A percentile compares a stretch with the other conserved stretches of the same genome.
These are phyloP conservation scores for Drosophila hamatofila DNA, from an alignment of 2,888 invertebrate genomes.

Conservation along the genomic window DNA sequence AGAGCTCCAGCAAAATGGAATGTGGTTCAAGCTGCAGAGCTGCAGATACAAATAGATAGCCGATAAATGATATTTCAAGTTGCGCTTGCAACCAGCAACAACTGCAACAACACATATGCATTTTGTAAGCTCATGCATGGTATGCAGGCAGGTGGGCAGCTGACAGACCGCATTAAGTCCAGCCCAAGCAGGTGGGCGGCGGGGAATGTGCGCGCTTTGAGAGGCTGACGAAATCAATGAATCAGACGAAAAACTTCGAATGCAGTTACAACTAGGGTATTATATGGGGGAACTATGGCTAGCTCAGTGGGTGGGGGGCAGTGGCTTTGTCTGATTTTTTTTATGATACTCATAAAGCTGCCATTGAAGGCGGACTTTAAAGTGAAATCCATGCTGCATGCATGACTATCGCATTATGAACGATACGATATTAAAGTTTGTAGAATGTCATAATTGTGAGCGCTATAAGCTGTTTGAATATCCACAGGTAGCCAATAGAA, in stretches of 20 bases:
- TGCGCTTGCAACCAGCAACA: conserved; percentile 2
- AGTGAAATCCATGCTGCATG: conserved; percentile 20
- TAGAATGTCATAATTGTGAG: not conserved
- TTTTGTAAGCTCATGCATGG: conserved; percentile 43
- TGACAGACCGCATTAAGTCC: conserved; percentile 10
- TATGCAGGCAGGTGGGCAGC: conserved; percentile 25
- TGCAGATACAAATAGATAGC: conserved; percentile 45
- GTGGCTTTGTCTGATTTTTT: conserved; percentile 20
- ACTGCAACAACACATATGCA: conserved; percentile 3
- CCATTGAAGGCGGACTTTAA: conserved; percentile 2
- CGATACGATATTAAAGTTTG: conserved; percentile 2
- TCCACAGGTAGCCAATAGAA: too few species aligned
- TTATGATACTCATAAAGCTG: conserved; percentile 2
- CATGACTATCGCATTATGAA: conserved; percentile 17
- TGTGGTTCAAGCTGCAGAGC: conserved; percentile 36
- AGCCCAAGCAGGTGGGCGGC: conserved; percentile 11
- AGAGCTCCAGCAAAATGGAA: conserved; percentile 42
- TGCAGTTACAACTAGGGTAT: conserved; percentile 23
- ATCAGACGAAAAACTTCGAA: conserved; percentile 37
- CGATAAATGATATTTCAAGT: conserved; percentile 65
- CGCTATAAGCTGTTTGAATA: not conserved
- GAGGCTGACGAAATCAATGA: conserved; percentile 57
- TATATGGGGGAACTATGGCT: not conserved
- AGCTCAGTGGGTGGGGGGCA: not conserved
- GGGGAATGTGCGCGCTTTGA: conserved; percentile 5